Evolutionary conservation across 2,113 vertebrate genomes (phyloP), one percentile per base, ranked within the genome.

Genomic region (Gymnogyps californianus): DNA sequence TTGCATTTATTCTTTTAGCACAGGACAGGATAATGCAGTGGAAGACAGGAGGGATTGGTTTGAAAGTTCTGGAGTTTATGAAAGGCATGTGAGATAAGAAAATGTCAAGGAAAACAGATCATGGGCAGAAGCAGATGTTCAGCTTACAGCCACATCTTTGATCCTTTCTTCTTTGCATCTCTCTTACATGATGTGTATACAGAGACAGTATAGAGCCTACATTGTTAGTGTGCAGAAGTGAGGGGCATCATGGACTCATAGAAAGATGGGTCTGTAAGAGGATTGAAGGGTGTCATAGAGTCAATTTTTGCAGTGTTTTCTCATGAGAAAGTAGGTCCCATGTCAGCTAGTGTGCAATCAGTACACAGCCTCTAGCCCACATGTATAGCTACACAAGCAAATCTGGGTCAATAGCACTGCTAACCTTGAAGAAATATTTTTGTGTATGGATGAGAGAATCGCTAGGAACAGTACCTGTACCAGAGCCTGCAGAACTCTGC

Each of bases 121-220:
- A 42, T 77, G 78, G 95, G 70, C 75, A 96, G 92, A 91, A 93
- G 92, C 90, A 96, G 95, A 95, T 93, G 82, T 96, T 96, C 78
- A 77, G 36, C 49, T 97, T 93, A 87, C 58, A 58, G 70, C 59
- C 55, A 47, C 54, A 42, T 83, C 82, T 91, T 93, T 94, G 82
- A 93, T 94, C 70, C 49, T 89, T 89, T 38, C 82, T 64, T 88
- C 83, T 83, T 83, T 75, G 51, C 66, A 18, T 61, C 40, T 62
- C 55, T 81, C 72, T 71, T n/a, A 40, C 29, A 10, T 10, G 40
- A 49, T 79, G 36, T 77, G 46, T 72, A 71, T 59, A 89, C 38
- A 82, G 74, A 89, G 20, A 49, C 40, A 52, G 20, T 25, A 40
- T 40, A 93, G 32, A 93, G 38, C 38, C 65, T 52, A 17, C 32